Evolutionary conservation across 2,113 vertebrate species (phyloP).

Genomic region (Chlorodrepanis virens): DNA sequence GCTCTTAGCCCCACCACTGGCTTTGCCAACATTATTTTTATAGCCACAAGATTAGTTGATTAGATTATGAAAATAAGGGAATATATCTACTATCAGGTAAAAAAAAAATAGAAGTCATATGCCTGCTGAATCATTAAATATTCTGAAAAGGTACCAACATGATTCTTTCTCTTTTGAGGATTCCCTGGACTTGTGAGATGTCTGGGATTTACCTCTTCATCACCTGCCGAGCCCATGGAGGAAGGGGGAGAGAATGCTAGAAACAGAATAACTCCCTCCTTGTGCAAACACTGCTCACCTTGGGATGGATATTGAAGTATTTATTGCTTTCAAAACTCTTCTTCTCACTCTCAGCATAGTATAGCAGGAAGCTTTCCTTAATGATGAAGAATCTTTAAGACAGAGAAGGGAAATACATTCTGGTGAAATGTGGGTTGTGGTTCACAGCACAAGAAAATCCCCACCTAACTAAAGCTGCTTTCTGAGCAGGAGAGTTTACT

Average conservation of each 20-base stretch:
- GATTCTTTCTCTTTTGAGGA: not conserved
- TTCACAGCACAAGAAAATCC: not conserved
- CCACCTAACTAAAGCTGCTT: not conserved
- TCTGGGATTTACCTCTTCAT: not conserved
- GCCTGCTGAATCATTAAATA: not conserved
- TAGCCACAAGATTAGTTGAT: not conserved
- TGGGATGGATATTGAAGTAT: slow-evolving; percentile 96
- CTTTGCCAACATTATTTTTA: not conserved
- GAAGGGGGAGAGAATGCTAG: not conserved
- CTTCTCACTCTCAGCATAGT: slow-evolving; percentile 93
- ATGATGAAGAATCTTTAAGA: slow-evolving; percentile 93
- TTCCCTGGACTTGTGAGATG: not conserved
- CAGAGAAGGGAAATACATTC: not conserved
- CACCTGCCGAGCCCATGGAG: not conserved
- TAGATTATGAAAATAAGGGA: not conserved
- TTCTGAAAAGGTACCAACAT: not conserved
- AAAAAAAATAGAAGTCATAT: not conserved
- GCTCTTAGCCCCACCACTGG: not conserved
- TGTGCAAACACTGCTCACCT: slow-evolving; percentile 73
- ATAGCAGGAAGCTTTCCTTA: slow-evolving; percentile 97
- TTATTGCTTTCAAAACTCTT: slow-evolving; percentile 92
- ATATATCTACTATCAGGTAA: not conserved
- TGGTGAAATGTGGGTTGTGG: not conserved
- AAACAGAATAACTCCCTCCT: not conserved
- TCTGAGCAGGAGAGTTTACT: not conserved